Conservation (phyloP, 1,140 invertebrate genomes). For the Rhagoletis pomonella region DNA sequence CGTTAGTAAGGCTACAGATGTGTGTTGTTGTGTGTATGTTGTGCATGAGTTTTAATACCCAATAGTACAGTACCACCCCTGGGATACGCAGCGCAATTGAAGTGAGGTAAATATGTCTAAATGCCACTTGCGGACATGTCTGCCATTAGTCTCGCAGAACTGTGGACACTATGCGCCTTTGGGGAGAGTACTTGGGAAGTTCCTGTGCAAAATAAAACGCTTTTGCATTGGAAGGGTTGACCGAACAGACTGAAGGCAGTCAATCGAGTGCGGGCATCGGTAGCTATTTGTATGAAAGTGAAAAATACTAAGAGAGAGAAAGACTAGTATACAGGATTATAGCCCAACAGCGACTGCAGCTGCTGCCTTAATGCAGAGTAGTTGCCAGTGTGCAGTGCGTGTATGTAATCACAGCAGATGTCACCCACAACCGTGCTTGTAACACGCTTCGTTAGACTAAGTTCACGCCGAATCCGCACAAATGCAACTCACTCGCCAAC, state of each 20-base stretch:
- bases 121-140: not conserved
- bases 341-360: not conserved
- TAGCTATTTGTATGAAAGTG: not conserved
- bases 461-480: constrained; percentile 43
- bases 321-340: constrained; percentile 34
- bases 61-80: not conserved
- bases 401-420: constrained; percentile 20
- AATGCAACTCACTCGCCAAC: constrained; percentile 32
- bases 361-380: too few species aligned
- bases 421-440: not conserved
- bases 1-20: not conserved
- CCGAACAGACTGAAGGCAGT: not conserved
- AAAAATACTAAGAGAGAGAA: not conserved
- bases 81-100: not conserved
- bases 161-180: not conserved
- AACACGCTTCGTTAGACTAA: constrained; percentile 40
- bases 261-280: not conserved
- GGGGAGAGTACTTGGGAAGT: constrained; percentile 27
- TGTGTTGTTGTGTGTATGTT: not conserved
- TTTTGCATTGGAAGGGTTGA: not conserved
- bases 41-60: not conserved
- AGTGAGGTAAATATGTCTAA: not conserved
- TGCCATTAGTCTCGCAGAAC: constrained; percentile 41
- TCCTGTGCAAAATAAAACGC: not conserved
- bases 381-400: not conserved